Conservation (phyloP, 2,797 vertebrate genomes). For the Pseudochromis fuscus region DNA sequence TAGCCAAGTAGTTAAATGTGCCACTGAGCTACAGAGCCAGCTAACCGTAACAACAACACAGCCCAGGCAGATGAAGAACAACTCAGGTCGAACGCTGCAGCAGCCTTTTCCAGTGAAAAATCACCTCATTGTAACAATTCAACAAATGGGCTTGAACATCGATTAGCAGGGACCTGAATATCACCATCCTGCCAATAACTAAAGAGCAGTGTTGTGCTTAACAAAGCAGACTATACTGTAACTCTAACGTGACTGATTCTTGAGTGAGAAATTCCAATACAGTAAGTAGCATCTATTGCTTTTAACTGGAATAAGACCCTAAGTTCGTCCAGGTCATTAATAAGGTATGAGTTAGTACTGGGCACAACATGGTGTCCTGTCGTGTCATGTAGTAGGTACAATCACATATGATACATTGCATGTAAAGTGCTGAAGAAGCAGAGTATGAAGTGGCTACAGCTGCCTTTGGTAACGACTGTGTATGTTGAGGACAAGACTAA, state of each 20-base stretch:
- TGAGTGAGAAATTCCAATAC: not conserved
- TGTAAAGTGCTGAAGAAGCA: constrained; percentile 27
- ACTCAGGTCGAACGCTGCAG: constrained; percentile 13
- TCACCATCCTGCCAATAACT: constrained; percentile 1
- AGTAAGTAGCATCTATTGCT: not conserved
- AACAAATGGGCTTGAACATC: constrained; percentile 31
- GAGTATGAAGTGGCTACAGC: constrained; percentile 9
- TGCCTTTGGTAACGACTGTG: constrained; percentile 22
- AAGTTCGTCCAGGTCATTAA: too few species aligned
- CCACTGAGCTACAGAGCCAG: constrained; percentile 18
- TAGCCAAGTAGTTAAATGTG: constrained; percentile 28
- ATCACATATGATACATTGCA: constrained; percentile 8
- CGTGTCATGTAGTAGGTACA: not conserved
- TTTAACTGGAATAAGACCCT: too few species aligned
- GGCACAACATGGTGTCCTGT: constrained; percentile 1
- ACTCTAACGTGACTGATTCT: constrained; percentile 6
- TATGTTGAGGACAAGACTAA: constrained; percentile 34
- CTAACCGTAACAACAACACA: constrained; percentile 11
- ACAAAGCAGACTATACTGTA: constrained; percentile 26
- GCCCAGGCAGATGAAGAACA: constrained; percentile 9
- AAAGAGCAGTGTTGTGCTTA: constrained; percentile 13
- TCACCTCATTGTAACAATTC: constrained; percentile 17
- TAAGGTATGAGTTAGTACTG: not conserved
- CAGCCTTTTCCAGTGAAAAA: constrained; percentile 29
- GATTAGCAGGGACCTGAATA: constrained; percentile 36